phyloP scores from a whole-genome alignment of 2,797 vertebrate genomes.

The Atherinosoma microstoma region DNA sequence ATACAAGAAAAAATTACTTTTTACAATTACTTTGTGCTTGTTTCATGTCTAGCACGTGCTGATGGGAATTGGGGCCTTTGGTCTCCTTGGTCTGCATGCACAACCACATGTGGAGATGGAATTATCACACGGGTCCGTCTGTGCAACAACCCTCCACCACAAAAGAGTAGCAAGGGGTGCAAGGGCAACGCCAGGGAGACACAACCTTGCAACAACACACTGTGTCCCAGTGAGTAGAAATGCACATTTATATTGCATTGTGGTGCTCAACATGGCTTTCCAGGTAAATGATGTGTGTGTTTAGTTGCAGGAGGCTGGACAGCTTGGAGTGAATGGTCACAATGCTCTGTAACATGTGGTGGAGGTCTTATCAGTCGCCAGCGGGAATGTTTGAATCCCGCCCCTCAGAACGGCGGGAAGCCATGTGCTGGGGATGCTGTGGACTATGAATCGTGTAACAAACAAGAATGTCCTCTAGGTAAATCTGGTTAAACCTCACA shows the following conservation, averaged over 20 bases:
- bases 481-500: conserved; percentile 51
- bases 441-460: conserved; percentile 91
- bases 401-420: conserved; percentile 89
- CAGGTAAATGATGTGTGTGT: conserved; percentile 24
- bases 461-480: conserved; percentile 90
- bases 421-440: conserved; percentile 87
- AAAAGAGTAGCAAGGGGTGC: conserved; percentile 89
- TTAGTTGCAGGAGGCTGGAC: conserved; percentile 94
- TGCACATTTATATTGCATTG: background rate
- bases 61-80: conserved; percentile 95
- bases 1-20: background rate
- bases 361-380: conserved; percentile 90
- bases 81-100: conserved; percentile 97
- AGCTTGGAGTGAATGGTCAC: conserved; percentile 92
- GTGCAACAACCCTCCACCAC: conserved; percentile 92
- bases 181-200: conserved; percentile 87
- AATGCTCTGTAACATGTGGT: conserved; percentile 90
- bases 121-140: conserved; percentile 91
- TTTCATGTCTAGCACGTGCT: conserved; percentile 82
- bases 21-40: conserved; percentile 15
- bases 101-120: conserved; percentile 92
- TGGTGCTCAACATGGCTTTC: background rate
- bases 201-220: conserved; percentile 75
- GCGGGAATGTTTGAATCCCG: conserved; percentile 89
- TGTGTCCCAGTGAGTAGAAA: conserved; percentile 74